These are phyloP conservation scores for Pachycephus smyrnensis DNA, from an alignment of 2,888 invertebrate genomes.

Conservation along the genomic window DNA sequence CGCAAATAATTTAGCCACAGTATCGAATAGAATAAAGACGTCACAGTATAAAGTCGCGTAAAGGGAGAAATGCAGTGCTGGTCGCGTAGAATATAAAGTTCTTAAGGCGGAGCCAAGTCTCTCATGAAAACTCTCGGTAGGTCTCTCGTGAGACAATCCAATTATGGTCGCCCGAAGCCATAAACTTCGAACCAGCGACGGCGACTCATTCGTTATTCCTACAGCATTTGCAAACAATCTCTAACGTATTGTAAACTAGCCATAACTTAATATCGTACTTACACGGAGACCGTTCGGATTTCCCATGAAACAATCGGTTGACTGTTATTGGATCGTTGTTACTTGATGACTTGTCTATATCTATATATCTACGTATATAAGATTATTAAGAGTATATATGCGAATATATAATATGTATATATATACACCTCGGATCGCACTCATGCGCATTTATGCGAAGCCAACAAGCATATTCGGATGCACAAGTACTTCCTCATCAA, in stretches of 20 bases:
- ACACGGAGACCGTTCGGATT: neutral
- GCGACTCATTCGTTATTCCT: neutral
- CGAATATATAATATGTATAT: neutral
- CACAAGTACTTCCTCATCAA: neutral
- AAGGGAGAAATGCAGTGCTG: neutral
- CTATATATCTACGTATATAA: neutral
- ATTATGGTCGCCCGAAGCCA: slow-evolving; percentile 53
- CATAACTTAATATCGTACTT: neutral
- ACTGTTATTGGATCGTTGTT: neutral
- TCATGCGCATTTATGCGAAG: neutral
- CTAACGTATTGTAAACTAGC: neutral
- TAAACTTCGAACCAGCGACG: slow-evolving; percentile 41
- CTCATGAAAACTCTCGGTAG: slow-evolving; percentile 30
- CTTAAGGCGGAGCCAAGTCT: neutral
- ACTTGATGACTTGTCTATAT: neutral
- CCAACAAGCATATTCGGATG: neutral
- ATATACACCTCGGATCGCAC: neutral
- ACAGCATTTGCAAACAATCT: neutral
- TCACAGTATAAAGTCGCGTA: neutral
- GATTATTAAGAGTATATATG: neutral
- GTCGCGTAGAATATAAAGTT: neutral
- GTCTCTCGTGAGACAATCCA: slow-evolving; percentile 54
- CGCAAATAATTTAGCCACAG: neutral
- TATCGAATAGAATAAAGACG: neutral
- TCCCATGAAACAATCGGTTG: neutral